Evolutionary conservation across 2,888 invertebrate genomes (phyloP).

Genomic region (Philopedon plagiatum): DNA sequence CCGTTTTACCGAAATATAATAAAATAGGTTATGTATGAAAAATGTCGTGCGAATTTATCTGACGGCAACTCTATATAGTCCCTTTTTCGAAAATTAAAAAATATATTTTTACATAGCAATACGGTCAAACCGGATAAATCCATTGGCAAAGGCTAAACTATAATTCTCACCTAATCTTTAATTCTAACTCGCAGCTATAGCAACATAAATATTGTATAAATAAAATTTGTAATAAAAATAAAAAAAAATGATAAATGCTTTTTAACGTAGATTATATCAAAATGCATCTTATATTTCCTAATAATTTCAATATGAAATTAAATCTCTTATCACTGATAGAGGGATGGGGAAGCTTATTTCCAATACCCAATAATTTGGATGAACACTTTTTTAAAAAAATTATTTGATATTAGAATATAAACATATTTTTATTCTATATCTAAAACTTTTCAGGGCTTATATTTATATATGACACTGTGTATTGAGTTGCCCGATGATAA

Average conservation of each 20-base stretch:
- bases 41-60: too few relatives aligned
- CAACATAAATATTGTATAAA: conserved; percentile 22
- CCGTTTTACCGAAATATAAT: too few relatives aligned
- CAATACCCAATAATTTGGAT: neutral
- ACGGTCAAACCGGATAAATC: too few relatives aligned
- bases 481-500: neutral
- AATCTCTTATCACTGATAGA: conserved; percentile 40
- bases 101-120: too few relatives aligned
- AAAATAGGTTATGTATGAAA: too few relatives aligned
- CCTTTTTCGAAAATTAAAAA: too few relatives aligned
- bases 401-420: conserved; percentile 20
- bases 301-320: conserved; percentile 44
- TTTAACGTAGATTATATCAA: conserved; percentile 10
- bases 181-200: neutral
- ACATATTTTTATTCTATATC: neutral
- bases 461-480: neutral
- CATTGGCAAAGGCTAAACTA: neutral
- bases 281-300: conserved; percentile 25
- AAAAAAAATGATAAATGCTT: conserved; percentile 32
- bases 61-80: too few relatives aligned
- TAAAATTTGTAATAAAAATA: conserved; percentile 33
- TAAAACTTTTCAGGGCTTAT: neutral
- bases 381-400: conserved; percentile 3
- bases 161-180: neutral
- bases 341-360: conserved; percentile 27